Base-by-base conservation (phyloP, 2,888 invertebrate species). In the Microplitis deprimator region DNA sequence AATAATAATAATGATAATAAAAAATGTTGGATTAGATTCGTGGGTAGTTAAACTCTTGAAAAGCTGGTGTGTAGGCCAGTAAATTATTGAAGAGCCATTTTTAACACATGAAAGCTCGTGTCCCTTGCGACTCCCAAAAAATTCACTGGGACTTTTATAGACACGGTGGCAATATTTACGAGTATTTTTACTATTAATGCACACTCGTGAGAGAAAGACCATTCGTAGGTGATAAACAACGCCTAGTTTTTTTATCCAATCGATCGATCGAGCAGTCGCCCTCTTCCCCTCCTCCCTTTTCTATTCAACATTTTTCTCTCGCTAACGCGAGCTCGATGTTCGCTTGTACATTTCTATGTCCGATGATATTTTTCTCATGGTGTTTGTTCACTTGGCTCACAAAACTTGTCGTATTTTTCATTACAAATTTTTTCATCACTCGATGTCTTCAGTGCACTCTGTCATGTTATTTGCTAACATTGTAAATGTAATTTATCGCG, bases 101-200 rank as follows among this genome's bases (percentile, higher is more conserved):
- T 81, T 80, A 79, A 79, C 76, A 73, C 70, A 71, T 67, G 69
- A 78, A 79, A 78, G 77, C 62, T 64, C 8, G 38, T 20, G 69
- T 17, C 75, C 62, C 74, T 38, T 40, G 60, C 59, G 61, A 73
- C 17, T 10, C 68, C 78, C 81, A 77, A 80, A 82, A 83, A 81
- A 84, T 85, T 86, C 84, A 81, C 83, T 82, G 83, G 29, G 83
- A 85, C 84, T 86, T 89, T 87, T 86, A 87, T 86, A 81, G 84
- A 84, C 84, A 85, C 81, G 79, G 75, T 77, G 68, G 73, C 73
- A 76, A 85, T 83, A 87, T 88, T 87, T 86, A 87, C 83, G 83
- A 77, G 79, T 79, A 83, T 84, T 87, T 85, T 83, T 84, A 83
- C 84, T 81, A 83, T 78, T 80, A 78, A 77, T 80, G 79, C 80